A percentile compares a stretch with the other conserved stretches of the same genome.
phyloP scores from a whole-genome alignment of 1,140 invertebrate species.

The Calliphora vicina region DNA sequence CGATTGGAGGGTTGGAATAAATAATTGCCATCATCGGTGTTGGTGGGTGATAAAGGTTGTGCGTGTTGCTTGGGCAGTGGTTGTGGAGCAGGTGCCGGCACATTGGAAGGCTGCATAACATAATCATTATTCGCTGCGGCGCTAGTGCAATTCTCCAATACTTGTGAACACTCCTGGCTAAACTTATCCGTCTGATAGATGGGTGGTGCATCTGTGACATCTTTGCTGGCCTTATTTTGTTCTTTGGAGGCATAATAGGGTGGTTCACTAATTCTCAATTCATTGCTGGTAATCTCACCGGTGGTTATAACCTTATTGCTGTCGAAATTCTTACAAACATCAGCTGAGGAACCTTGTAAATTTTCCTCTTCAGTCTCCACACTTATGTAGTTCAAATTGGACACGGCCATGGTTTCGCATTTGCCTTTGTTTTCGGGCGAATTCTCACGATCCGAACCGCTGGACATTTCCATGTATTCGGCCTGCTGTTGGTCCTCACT shows the following conservation, averaged over 20 bases:
- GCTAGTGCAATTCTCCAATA: constrained; percentile 54
- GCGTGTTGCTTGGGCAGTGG: constrained; percentile 46
- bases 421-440: constrained; percentile 52
- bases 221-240: constrained; percentile 47
- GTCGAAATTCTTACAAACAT: constrained; percentile 53
- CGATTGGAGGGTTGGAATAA: constrained; percentile 70
- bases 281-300: constrained; percentile 56
- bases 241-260: constrained; percentile 62
- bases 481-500: constrained; percentile 16
- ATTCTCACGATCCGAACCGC: constrained; percentile 58
- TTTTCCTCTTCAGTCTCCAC: constrained; percentile 59
- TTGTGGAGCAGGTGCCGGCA: constrained; percentile 47
- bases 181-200: constrained; percentile 55
- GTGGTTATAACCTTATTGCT: constrained; percentile 50
- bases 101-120: constrained; percentile 60
- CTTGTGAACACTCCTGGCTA: constrained; percentile 60
- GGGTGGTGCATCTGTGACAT: constrained; percentile 51
- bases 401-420: constrained; percentile 56
- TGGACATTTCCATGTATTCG: constrained; percentile 63
- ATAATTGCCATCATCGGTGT: constrained; percentile 64
- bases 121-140: constrained; percentile 56
- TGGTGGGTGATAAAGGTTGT: background rate
- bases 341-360: constrained; percentile 49
- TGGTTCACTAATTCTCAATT: constrained; percentile 58
- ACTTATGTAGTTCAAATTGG: constrained; percentile 62